These are phyloP conservation scores for Ganaspis sp. DNA, from an alignment of 1,140 invertebrate genomes.

Conservation along the genomic window DNA sequence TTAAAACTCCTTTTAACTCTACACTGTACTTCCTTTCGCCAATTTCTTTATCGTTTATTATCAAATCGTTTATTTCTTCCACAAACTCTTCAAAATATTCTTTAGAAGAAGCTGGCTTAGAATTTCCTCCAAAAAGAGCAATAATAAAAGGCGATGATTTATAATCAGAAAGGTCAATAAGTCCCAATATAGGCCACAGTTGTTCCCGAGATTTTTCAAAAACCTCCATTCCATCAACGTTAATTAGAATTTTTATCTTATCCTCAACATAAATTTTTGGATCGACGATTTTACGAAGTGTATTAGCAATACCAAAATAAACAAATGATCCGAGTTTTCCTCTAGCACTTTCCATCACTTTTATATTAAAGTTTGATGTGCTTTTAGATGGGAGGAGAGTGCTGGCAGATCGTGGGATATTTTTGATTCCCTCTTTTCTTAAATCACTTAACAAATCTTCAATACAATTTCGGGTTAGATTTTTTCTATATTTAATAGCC, in stretches of 20 bases:
- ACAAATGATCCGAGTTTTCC: constrained; percentile 1
- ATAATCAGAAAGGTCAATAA: too few relatives aligned
- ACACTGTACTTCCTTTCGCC: neutral
- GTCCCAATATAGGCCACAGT: too few relatives aligned
- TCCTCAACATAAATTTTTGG: too few relatives aligned
- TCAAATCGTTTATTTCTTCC: neutral
- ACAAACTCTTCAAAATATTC: too few relatives aligned
- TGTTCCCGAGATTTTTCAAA: too few relatives aligned
- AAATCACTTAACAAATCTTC: constrained; percentile 26
- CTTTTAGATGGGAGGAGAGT: too few relatives aligned
- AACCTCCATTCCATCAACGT: too few relatives aligned
- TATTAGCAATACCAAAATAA: neutral
- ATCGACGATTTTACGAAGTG: neutral
- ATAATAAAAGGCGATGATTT: neutral
- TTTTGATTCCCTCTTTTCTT: constrained; percentile 20
- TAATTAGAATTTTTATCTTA: too few relatives aligned
- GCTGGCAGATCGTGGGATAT: neutral
- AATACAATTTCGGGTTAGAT: constrained; percentile 27
- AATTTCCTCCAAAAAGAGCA: neutral
- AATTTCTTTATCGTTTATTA: neutral
- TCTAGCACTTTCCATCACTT: too few relatives aligned
- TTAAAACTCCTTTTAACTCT: constrained; percentile 38
- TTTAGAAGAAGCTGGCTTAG: neutral
- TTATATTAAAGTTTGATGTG: too few relatives aligned
- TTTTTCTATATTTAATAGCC: too few relatives aligned